Percentiles rank a stretch among this genome's conserved stretches.
Conservation (phyloP, 2,113 vertebrate genomes). For the Pomatostomus ruficeps region DNA sequence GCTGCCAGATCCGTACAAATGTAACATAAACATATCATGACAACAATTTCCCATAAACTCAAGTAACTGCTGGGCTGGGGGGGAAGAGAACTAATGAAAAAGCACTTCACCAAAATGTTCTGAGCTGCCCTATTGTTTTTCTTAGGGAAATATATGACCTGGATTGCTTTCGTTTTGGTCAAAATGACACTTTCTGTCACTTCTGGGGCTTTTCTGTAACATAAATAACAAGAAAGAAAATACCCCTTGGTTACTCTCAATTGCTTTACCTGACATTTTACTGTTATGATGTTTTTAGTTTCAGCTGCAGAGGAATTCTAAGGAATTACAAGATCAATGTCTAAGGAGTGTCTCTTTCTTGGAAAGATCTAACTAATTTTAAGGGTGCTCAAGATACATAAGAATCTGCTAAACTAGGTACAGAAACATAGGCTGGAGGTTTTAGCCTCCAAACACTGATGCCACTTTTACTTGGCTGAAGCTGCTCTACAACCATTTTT, state of each 20-base stretch:
- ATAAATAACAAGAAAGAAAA: not conserved
- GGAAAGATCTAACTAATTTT: not conserved
- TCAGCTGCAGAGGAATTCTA: not conserved
- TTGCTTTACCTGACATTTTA: not conserved
- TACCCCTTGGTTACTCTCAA: not conserved
- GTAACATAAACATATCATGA: not conserved
- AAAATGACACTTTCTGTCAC: not conserved
- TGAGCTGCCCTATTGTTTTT: not conserved
- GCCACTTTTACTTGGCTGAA: not conserved
- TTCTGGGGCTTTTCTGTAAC: not conserved
- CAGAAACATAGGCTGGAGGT: not conserved
- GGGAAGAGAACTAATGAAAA: not conserved
- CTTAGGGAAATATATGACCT: not conserved
- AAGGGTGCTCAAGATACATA: not conserved
- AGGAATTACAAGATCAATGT: not conserved
- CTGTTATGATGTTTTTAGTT: not conserved
- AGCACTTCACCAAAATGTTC: not conserved
- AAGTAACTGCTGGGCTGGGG: not conserved
- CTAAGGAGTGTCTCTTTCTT: not conserved
- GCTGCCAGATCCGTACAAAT: not conserved
- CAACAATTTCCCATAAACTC: not conserved
- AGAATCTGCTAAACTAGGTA: not conserved
- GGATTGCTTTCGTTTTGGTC: not conserved
- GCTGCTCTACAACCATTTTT: not conserved
- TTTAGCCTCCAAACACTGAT: not conserved